A percentile compares a stretch with the other conserved stretches of the same genome.
These are phyloP conservation scores for Calameuta pallipes DNA, from an alignment of 2,888 invertebrate species.

Conservation along the genomic window DNA sequence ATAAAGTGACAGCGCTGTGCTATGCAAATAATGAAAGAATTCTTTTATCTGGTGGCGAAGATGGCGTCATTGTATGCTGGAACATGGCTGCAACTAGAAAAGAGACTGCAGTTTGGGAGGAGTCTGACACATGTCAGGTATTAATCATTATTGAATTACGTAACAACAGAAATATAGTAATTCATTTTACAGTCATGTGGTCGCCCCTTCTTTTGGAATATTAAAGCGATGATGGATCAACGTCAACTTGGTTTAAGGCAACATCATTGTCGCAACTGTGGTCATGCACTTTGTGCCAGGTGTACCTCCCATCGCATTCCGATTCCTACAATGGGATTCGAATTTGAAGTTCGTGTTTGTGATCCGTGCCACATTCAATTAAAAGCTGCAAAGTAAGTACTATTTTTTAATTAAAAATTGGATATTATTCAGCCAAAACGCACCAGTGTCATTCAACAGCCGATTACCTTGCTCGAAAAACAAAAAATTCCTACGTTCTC, in stretches of 20 bases:
- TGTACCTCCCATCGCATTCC: slow-evolving; percentile 91
- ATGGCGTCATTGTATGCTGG: slow-evolving; percentile 93
- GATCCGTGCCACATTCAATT: slow-evolving; percentile 88
- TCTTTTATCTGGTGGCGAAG: slow-evolving; percentile 90
- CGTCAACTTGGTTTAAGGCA: slow-evolving; percentile 91
- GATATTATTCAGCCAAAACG: neutral
- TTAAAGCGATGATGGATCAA: slow-evolving; percentile 98
- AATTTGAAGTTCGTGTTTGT: slow-evolving; percentile 96
- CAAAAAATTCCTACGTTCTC: neutral
- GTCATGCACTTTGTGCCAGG: slow-evolving; percentile 93
- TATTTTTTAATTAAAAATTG: neutral
- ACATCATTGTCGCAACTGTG: slow-evolving; percentile 93
- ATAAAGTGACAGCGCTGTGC: slow-evolving; percentile 90
- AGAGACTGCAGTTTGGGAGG: slow-evolving; percentile 96
- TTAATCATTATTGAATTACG: neutral
- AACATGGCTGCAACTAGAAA: slow-evolving; percentile 89
- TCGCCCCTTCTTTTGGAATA: slow-evolving; percentile 98
- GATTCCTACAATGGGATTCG: slow-evolving; percentile 97
- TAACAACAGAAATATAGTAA: neutral
- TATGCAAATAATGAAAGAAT: slow-evolving; percentile 85
- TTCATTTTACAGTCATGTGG: slow-evolving; percentile 80
- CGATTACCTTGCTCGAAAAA: neutral
- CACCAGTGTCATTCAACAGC: neutral
- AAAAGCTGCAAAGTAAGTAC: slow-evolving; percentile 86
- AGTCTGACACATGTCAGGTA: slow-evolving; percentile 85